A percentile compares a stretch with the other conserved stretches of the same genome.
phyloP scores from a whole-genome alignment of 2,888 invertebrate genomes.

The Orthosia cruda region DNA sequence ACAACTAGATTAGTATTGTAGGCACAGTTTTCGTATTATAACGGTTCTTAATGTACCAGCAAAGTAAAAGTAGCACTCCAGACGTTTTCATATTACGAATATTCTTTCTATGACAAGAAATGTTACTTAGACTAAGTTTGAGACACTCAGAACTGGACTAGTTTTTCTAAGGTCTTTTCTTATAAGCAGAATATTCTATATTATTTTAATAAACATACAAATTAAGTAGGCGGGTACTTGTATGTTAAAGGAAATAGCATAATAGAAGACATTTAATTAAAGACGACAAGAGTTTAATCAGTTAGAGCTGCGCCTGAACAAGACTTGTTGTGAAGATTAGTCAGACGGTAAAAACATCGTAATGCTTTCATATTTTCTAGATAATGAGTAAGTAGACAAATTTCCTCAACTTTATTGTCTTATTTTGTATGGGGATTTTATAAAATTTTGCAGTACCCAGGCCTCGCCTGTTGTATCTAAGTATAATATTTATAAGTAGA shows the following conservation, averaged over 20 bases:
- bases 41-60: neutral
- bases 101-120: conserved; percentile 3
- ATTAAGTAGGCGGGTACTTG: neutral
- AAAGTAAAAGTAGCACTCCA: conserved; percentile 11
- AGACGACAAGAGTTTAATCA: conserved; percentile 30
- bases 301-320: conserved; percentile 8
- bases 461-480: neutral
- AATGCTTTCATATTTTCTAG: neutral
- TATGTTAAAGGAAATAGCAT: conserved; percentile 6
- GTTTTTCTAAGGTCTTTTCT: conserved; percentile 20
- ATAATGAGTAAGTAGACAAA: neutral
- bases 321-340: conserved; percentile 30
- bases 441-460: neutral
- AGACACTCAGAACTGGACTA: conserved; percentile 9
- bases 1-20: conserved; percentile 5
- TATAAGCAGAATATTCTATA: neutral
- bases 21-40: neutral
- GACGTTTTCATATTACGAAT: neutral
- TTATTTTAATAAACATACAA: conserved; percentile 1
- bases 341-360: neutral
- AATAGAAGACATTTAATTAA: conserved; percentile 17
- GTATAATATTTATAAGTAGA: neutral
- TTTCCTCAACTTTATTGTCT: conserved; percentile 3
- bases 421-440: conserved; percentile 2
- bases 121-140: conserved; percentile 22